Conservation (phyloP, 2,888 invertebrate genomes). For the Lypha dubia region DNA sequence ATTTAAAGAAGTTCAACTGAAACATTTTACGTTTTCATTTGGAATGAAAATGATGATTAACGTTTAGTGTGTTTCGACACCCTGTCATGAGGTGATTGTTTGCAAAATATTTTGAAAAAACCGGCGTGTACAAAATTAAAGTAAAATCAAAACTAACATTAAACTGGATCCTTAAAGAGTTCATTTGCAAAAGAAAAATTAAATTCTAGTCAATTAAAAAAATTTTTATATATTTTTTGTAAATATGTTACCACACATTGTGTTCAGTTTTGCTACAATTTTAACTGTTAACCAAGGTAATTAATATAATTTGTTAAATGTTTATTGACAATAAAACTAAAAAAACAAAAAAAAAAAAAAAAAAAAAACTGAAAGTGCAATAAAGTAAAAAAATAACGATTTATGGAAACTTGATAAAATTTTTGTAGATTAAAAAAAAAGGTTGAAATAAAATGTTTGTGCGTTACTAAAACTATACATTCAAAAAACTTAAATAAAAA, state of each 20-base stretch:
- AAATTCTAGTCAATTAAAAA: conserved; percentile 47
- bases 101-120: conserved; percentile 17
- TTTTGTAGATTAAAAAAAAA: background rate
- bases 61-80: conserved; percentile 60
- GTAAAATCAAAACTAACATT: background rate
- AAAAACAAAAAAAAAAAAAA: background rate
- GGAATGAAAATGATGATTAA: conserved; percentile 29
- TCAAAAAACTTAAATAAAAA: too few species aligned
- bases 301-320: conserved; percentile 25
- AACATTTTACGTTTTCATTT: conserved; percentile 54
- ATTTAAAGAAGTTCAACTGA: conserved; percentile 55
- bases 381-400: conserved; percentile 2
- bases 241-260: conserved; percentile 59
- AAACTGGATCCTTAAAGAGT: conserved; percentile 37
- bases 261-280: conserved; percentile 44
- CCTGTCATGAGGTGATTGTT: conserved; percentile 55
- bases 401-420: conserved; percentile 11
- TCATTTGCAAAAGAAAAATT: conserved; percentile 9
- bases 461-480: background rate
- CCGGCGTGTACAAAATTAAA: conserved; percentile 26
- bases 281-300: conserved; percentile 65
- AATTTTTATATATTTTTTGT: too few species aligned
- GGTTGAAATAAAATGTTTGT: background rate
- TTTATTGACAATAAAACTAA: background rate
- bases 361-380: background rate